Evolutionary conservation across 2,888 invertebrate genomes (phyloP), one percentile per base, ranked within the genome.

Genomic region (Campopleginae sp.): DNA sequence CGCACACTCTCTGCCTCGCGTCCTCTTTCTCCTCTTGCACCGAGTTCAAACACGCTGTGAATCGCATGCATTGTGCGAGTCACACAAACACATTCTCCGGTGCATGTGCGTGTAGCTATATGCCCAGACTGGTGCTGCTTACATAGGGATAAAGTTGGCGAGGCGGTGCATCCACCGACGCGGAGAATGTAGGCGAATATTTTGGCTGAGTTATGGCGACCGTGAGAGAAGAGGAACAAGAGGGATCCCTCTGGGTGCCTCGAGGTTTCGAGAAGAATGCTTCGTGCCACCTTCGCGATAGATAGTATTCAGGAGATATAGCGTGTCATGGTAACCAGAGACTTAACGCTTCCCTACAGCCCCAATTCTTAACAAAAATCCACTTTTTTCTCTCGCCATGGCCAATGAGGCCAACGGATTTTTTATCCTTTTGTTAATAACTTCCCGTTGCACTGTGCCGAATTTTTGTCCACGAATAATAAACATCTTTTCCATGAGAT

Each of bases 121-220:
- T 58, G 58, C 27, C 3, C 58, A 58, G 27, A 89, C 84, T n/a
- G n/a, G n/a, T n/a, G n/a, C n/a, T 86, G 86, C 86, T 85, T 80
- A 85, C 83, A 85, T 68, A 58, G 76, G 89, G 88, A 90, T 91
- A 90, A 91, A 90, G 90, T 92, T 90, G 87, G 88, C 87, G 86
- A 82, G 80, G 63, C 78, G 42, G 66, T 82, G 80, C 83, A 86
- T 86, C 85, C 83, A 74, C 76, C 83, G 78, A 83, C 83, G 85
- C 86, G 86, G 86, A 90, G 91, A 91, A 92, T 91, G 90, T 91
- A 91, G 91, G 90, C 91, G 91, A 92, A 92, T 91, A 92, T 92
- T 91, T 91, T 81, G 91, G 91, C 88, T 91, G 92, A 92, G 89
- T 92, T 92, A 92, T 89, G 91, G 87, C 74, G 82, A 80, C 77